Percentiles rank a stretch among this genome's conserved stretches.
phyloP scores from a whole-genome alignment of 2,797 vertebrate genomes.

The Euthynnus affinis region DNA sequence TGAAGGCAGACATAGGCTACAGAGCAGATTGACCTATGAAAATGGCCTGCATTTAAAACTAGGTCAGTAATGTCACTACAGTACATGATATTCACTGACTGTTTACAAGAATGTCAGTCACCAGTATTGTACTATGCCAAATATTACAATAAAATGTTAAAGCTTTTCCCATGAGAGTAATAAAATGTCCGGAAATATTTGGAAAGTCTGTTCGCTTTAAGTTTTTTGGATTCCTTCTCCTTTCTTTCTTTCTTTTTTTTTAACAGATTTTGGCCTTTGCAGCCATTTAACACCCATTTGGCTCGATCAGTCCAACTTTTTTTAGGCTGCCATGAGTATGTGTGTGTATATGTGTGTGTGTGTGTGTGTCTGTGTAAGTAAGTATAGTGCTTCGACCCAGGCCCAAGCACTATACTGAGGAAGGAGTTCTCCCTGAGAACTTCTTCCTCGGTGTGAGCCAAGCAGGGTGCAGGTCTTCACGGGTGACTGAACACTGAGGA shows the following conservation, averaged over 20 bases:
- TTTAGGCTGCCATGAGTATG: constrained; percentile 24
- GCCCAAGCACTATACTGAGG: constrained; percentile 28
- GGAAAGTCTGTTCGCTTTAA: constrained; percentile 1
- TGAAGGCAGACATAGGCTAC: constrained; percentile 41
- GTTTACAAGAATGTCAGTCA: constrained; percentile 35
- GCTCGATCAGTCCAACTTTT: constrained; percentile 49
- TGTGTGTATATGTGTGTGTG: constrained; percentile 5
- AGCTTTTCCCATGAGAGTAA: constrained; percentile 30
- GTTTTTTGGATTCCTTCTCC: constrained; percentile 17
- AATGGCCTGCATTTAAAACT: constrained; percentile 55
- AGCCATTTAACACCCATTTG: constrained; percentile 17
- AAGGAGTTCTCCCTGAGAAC: constrained; percentile 75
- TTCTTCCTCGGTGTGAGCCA: constrained; percentile 57
- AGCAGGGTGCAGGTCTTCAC: constrained; percentile 74
- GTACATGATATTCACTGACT: constrained; percentile 9
- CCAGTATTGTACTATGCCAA: not conserved
- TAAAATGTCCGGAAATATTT: constrained; percentile 16
- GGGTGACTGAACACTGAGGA: constrained; percentile 77
- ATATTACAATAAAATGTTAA: constrained; percentile 19
- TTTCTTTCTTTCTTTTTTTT: not conserved
- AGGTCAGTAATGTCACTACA: constrained; percentile 57
- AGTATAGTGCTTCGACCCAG: constrained; percentile 48
- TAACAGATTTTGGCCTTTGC: constrained; percentile 12
- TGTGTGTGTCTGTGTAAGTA: constrained; percentile 1
- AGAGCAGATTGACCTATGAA: constrained; percentile 56